Conservation (phyloP, 2,888 invertebrate species). For the Ceraclea dissimilis region DNA sequence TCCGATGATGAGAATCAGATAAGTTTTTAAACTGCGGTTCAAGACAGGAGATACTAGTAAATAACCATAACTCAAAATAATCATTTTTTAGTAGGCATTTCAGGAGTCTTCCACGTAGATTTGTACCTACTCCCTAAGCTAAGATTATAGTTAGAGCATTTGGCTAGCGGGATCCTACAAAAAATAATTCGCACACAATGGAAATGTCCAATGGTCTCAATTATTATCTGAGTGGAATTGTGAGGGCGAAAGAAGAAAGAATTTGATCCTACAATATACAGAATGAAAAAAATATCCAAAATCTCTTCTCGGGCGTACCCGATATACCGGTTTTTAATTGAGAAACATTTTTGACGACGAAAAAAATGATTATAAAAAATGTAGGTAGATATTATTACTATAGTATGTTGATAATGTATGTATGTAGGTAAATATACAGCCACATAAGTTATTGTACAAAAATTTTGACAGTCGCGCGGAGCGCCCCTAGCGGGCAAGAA, state of each 20-base stretch:
- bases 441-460: slow-evolving; percentile 1
- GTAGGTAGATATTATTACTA: slow-evolving; percentile 1
- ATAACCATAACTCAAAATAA: too few relatives aligned
- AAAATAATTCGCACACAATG: too few relatives aligned
- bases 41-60: too few relatives aligned
- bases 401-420: background rate
- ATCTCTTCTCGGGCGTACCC: slow-evolving; percentile 9
- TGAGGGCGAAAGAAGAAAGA: too few relatives aligned
- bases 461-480: slow-evolving; percentile 16
- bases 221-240: too few relatives aligned
- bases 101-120: too few relatives aligned
- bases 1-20: too few relatives aligned
- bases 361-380: slow-evolving; percentile 10
- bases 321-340: slow-evolving; percentile 25
- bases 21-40: too few relatives aligned
- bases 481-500: slow-evolving; percentile 14
- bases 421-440: background rate
- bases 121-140: background rate
- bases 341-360: slow-evolving; percentile 18
- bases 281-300: background rate
- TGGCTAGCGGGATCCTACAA: too few relatives aligned
- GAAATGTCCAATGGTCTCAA: too few relatives aligned
- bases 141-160: background rate
- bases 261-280: background rate
- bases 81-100: too few relatives aligned